These are phyloP conservation scores for Drosophila cognata DNA, from an alignment of 2,888 invertebrate species.

Conservation along the genomic window DNA sequence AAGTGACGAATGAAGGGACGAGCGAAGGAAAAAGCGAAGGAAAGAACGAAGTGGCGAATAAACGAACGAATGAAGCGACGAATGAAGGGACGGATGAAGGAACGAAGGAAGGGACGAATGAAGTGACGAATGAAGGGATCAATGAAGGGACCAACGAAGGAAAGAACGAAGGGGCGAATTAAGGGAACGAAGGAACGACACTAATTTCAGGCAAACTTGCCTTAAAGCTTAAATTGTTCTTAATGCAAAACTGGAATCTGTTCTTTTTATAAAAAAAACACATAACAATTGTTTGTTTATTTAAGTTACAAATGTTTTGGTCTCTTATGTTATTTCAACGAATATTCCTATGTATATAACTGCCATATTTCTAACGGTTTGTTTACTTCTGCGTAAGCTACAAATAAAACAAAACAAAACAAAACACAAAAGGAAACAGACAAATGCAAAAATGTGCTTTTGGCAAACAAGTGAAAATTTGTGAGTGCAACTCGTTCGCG, in stretches of 20 bases:
- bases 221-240: not conserved
- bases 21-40: too few relatives aligned
- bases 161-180: too few relatives aligned
- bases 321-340: not conserved
- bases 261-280: not conserved
- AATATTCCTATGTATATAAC: slow-evolving; percentile 1
- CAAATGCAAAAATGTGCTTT: slow-evolving; percentile 17
- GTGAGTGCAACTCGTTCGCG: slow-evolving; percentile 48
- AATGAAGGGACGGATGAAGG: rapidly evolving
- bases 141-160: too few relatives aligned
- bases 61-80: too few relatives aligned
- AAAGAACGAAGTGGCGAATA: too few relatives aligned
- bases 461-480: slow-evolving; percentile 44
- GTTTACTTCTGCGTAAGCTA: slow-evolving; percentile 23
- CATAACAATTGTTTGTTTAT: not conserved
- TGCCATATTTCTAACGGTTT: not conserved
- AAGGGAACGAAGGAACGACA: not conserved
- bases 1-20: too few relatives aligned
- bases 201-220: not conserved
- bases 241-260: not conserved
- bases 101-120: too few relatives aligned
- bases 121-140: too few relatives aligned
- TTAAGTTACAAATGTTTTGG: not conserved
- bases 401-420: slow-evolving; percentile 1
- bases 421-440: not conserved